Percentiles rank a stretch among this genome's conserved stretches.
These are phyloP conservation scores for Cheilosia scutellata DNA, from an alignment of 2,888 invertebrate species.

Conservation along the genomic window DNA sequence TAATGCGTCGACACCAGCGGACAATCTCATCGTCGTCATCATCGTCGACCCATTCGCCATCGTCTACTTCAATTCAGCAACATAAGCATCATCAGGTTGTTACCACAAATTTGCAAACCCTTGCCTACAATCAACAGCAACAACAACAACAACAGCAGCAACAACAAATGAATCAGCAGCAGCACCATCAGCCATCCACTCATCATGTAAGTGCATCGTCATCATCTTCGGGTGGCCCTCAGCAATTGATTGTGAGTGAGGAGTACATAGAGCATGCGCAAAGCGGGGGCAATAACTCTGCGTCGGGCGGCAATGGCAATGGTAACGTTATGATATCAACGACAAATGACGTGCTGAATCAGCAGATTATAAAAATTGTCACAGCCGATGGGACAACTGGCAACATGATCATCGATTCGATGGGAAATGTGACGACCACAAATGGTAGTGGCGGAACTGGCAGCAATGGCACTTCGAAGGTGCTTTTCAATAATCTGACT, in stretches of 20 bases:
- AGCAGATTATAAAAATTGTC: constrained; percentile 83
- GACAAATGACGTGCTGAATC: constrained; percentile 81
- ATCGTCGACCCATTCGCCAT: constrained; percentile 73
- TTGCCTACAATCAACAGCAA: constrained; percentile 77
- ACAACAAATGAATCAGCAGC: constrained; percentile 77
- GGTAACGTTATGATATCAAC: constrained; percentile 79
- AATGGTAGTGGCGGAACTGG: constrained; percentile 68
- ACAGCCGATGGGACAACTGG: constrained; percentile 82
- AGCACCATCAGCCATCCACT: constrained; percentile 62
- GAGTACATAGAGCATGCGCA: constrained; percentile 78
- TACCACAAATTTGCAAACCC: constrained; percentile 61
- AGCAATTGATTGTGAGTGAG: constrained; percentile 81
- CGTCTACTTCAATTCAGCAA: constrained; percentile 75
- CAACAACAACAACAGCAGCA: constrained; percentile 73
- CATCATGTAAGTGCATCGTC: constrained; percentile 46
- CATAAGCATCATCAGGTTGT: constrained; percentile 77
- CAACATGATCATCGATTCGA: constrained; percentile 82
- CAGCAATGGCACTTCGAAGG: constrained; percentile 80
- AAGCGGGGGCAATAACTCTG: constrained; percentile 50
- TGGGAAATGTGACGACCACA: constrained; percentile 77
- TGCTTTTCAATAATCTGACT: constrained; percentile 83
- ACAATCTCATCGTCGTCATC: constrained; percentile 76
- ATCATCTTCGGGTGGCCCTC: constrained; percentile 56
- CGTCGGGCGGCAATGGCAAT: constrained; percentile 55
- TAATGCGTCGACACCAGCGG: constrained; percentile 76